Evolutionary conservation across 2,888 invertebrate genomes (phyloP).

Genomic region (Chorisops tibialis): DNA sequence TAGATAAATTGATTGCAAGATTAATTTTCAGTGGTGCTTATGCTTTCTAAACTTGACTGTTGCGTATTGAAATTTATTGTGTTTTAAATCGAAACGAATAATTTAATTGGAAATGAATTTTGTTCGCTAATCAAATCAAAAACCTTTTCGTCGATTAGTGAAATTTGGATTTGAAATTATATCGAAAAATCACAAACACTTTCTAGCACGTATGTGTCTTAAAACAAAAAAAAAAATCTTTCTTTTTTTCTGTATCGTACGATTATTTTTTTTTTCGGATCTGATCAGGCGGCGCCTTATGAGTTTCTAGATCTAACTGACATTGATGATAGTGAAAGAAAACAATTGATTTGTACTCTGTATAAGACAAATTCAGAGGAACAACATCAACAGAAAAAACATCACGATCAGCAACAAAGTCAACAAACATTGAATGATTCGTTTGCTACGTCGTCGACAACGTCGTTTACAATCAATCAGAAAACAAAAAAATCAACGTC

Average conservation of each 20-base stretch:
- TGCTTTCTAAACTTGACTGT: too few relatives aligned
- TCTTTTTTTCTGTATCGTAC: conserved; percentile 1
- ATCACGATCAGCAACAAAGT: conserved; percentile 12
- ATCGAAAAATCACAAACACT: not conserved
- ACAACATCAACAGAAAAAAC: conserved; percentile 36
- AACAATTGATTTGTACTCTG: conserved; percentile 61
- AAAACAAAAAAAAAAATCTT: conserved; percentile 10
- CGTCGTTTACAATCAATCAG: conserved; percentile 10
- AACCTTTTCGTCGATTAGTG: too few relatives aligned
- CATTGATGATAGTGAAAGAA: conserved; percentile 66
- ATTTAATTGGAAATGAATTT: too few relatives aligned
- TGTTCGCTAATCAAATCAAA: too few relatives aligned
- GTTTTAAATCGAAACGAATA: too few relatives aligned
- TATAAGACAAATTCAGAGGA: conserved; percentile 46
- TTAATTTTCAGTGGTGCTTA: too few relatives aligned
- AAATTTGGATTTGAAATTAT: too few relatives aligned
- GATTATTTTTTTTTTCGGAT: conserved; percentile 21
- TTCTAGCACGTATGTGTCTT: not conserved
- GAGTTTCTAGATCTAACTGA: conserved; percentile 73
- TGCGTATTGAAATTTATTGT: too few relatives aligned
- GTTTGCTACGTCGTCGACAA: conserved; percentile 26
- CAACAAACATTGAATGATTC: conserved; percentile 23
- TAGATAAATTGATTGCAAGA: too few relatives aligned
- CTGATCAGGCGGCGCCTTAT: conserved; percentile 53
- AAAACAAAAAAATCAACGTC: conserved; percentile 11